Conservation (phyloP, 2,888 invertebrate genomes). For the Zaprionus lineosus region DNA sequence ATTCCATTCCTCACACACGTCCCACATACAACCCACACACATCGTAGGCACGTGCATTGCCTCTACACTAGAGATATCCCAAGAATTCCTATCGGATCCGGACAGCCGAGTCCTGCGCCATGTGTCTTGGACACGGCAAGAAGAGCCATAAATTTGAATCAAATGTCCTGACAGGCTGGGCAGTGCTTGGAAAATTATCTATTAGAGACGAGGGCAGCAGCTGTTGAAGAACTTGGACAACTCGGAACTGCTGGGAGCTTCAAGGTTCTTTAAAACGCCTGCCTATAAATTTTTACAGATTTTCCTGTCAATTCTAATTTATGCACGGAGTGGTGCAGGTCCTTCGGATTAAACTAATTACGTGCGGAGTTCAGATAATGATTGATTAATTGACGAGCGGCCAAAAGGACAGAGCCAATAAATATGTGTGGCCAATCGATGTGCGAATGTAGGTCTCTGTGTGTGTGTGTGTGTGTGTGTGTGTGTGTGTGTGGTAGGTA, state of each 20-base stretch:
- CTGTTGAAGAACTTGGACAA: constrained; percentile 24
- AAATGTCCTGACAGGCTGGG: constrained; percentile 58
- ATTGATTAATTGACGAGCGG: constrained; percentile 57
- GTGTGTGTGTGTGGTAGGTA: too few species aligned
- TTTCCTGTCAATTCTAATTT: constrained; percentile 32
- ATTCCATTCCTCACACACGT: background rate
- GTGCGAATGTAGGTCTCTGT: too few species aligned
- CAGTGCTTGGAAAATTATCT: constrained; percentile 63
- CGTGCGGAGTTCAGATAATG: constrained; percentile 37
- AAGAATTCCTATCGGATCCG: constrained; percentile 10
- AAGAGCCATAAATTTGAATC: constrained; percentile 69
- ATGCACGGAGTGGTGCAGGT: too few species aligned
- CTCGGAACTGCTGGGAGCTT: too few species aligned
- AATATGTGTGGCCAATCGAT: too few species aligned
- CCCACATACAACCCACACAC: too few species aligned
- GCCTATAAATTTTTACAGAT: constrained; percentile 20
- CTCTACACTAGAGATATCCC: too few species aligned
- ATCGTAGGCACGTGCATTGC: too few species aligned
- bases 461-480: too few species aligned
- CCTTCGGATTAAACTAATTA: constrained; percentile 52
- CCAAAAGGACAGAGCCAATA: too few species aligned
- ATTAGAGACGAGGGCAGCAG: constrained; percentile 38
- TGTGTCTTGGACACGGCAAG: constrained; percentile 55
- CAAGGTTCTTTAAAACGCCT: constrained; percentile 17
- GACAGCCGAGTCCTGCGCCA: constrained; percentile 37